Evolutionary conservation across 1,140 invertebrate genomes (phyloP), one percentile per base, ranked within the genome.

Genomic region (Aporrectodea caliginosa): DNA sequence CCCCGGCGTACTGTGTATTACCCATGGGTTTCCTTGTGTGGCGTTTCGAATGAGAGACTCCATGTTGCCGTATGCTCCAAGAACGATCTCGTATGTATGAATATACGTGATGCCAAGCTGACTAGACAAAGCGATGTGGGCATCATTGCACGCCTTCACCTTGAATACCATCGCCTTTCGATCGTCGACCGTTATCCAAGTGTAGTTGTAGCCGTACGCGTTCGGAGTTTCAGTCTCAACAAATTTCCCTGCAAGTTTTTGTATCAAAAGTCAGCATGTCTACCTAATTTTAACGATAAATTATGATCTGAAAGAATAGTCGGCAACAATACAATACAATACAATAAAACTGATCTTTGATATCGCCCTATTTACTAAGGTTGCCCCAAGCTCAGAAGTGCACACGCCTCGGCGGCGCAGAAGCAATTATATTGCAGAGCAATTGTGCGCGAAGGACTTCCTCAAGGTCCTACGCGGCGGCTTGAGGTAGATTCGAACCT

Each of bases 81-180:
- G 43, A 12, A 75, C 43, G 30, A 33, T 22, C 27, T 35, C 31
- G 27, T 75, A 33, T 33, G 43, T 35, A 33, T 75, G 43, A 2
- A 35, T n/a, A 27, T 29, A 35, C 30, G 73, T 35, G 2, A 35
- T 75, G 30, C 43, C 73, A 12, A 75, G 12, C 29, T 27, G 6
- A 35, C 33, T 29, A 1, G 32, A 33, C 2, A 75, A 0, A 22
- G 73, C 73, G 33, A 75, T 33, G 27, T 35, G 73, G 27, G 43
- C 73, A n/a, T 75, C 73, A 35, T 35, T 75, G 73, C 73, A 75
- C 29, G 73, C 73, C 34, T 35, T 75, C 30, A 75, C 73, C 73
- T 35, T 33, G 31, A 75, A 35, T 1, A 75, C 27, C 31, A 33
- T 16, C 73, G 73, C 30, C 27, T 12, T 33, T 33, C 34, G 30